Evolutionary conservation across 2,113 vertebrate genomes (phyloP).

Genomic region (Alosa alosa): DNA sequence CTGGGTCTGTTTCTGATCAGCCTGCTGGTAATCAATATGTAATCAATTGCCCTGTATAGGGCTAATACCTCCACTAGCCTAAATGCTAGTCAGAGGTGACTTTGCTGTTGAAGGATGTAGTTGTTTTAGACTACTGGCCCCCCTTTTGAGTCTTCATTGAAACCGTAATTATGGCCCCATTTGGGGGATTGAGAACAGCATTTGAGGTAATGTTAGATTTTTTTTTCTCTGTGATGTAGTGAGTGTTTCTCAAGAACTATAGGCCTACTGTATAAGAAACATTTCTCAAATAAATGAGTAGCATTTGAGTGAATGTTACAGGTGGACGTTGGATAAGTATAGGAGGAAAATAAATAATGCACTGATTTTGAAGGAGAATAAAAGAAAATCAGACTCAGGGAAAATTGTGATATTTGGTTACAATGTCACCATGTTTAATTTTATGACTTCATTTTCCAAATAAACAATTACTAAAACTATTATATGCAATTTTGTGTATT

Average conservation of each 20-base stretch:
- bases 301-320: background rate
- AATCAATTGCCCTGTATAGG: background rate
- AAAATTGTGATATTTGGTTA: background rate
- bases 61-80: background rate
- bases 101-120: background rate
- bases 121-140: background rate
- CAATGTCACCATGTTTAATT: background rate
- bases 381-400: background rate
- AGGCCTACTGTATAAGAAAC: background rate
- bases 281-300: background rate
- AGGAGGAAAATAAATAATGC: background rate
- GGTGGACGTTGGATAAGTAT: background rate
- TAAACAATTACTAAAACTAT: too few species aligned
- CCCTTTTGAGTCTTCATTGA: background rate
- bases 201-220: background rate
- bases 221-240: background rate
- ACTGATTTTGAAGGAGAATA: background rate
- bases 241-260: background rate
- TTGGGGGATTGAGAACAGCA: background rate
- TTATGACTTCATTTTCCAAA: too few species aligned
- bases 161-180: background rate
- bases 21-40: constrained; percentile 35
- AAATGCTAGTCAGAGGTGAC: background rate
- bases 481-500: too few species aligned
- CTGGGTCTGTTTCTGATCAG: constrained; percentile 12